phyloP scores from a whole-genome alignment of 2,888 invertebrate species.

The Zygothrica quintamaculata region DNA sequence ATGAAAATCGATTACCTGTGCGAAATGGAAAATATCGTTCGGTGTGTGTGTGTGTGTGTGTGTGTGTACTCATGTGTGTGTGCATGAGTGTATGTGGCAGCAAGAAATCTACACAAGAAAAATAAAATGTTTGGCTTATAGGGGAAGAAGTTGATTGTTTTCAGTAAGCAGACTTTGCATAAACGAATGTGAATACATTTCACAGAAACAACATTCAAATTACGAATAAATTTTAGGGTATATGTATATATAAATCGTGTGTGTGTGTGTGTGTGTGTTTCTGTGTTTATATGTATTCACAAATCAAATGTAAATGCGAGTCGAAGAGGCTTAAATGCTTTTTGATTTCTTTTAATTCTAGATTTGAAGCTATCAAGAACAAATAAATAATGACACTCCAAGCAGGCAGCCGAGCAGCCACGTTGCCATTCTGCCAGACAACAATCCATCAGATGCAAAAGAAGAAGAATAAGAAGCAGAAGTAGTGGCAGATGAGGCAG shows the following conservation, averaged over 20 bases:
- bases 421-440: constrained; percentile 22
- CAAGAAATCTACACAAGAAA: constrained; percentile 13
- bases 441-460: constrained; percentile 50
- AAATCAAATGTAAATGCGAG: constrained; percentile 46
- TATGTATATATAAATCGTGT: too few species aligned
- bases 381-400: constrained; percentile 25
- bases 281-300: constrained; percentile 3
- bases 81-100: neutral
- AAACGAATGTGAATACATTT: constrained; percentile 68
- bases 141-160: constrained; percentile 68
- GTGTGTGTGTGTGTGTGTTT: too few species aligned
- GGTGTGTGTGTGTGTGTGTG: constrained; percentile 20
- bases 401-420: neutral
- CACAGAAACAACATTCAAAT: constrained; percentile 56
- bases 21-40: constrained; percentile 68
- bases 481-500: constrained; percentile 27
- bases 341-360: constrained; percentile 61
- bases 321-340: constrained; percentile 57
- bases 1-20: constrained; percentile 78
- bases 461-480: too few species aligned
- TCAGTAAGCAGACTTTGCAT: constrained; percentile 72
- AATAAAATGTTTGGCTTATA: constrained; percentile 50
- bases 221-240: constrained; percentile 30
- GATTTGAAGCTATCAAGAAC: constrained; percentile 28
- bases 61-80: neutral